Conservation (phyloP, 2,888 invertebrate species). For the Hedychridium roseum region DNA sequence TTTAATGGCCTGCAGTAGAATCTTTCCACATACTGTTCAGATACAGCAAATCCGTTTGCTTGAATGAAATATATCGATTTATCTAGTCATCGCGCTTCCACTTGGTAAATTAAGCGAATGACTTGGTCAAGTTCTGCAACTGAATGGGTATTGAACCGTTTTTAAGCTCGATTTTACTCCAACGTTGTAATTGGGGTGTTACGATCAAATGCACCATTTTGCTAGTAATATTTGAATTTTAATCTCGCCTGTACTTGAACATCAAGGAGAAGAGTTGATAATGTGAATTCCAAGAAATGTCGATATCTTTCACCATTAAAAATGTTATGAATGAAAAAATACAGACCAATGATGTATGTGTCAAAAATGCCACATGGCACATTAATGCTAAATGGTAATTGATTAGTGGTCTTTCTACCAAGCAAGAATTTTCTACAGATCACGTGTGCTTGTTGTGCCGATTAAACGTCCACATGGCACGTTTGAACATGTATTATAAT, state of each 20-base stretch:
- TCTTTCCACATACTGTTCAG: too few relatives aligned
- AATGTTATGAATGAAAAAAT: neutral
- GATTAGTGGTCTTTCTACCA: too few relatives aligned
- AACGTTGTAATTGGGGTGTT: neutral
- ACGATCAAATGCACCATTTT: neutral
- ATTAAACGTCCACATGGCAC: too few relatives aligned
- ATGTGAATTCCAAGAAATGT: conserved; percentile 1
- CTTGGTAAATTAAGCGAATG: neutral
- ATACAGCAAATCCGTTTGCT: too few relatives aligned
- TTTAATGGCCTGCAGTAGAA: too few relatives aligned
- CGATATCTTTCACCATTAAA: conserved; percentile 1
- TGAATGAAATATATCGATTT: too few relatives aligned
- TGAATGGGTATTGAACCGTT: too few relatives aligned
- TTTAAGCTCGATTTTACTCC: too few relatives aligned
- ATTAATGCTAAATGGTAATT: conserved; percentile 1
- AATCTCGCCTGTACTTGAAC: conserved; percentile 2
- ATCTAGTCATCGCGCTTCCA: too few relatives aligned
- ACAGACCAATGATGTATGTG: neutral
- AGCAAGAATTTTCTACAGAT: too few relatives aligned
- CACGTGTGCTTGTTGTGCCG: too few relatives aligned
- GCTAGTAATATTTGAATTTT: conserved; percentile 1
- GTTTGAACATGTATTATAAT: too few relatives aligned
- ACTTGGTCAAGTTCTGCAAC: neutral
- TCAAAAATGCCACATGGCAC: neutral
- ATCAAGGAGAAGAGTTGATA: neutral